Percentiles rank a stretch among this genome's conserved stretches.
Conservation (phyloP, 2,797 vertebrate species). For the Eulemur coronatus region DNA sequence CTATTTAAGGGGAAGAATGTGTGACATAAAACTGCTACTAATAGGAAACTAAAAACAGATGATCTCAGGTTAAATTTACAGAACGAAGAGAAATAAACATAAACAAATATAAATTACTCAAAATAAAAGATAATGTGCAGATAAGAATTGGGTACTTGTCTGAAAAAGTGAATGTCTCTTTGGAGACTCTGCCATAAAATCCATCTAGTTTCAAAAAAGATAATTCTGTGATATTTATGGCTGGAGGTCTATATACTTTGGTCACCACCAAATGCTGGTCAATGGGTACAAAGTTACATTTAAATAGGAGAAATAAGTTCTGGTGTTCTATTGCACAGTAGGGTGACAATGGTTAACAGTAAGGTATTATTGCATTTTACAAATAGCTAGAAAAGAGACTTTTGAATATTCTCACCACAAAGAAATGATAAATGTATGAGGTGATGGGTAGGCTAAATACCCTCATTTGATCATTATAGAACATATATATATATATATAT, state of each 20-base stretch:
- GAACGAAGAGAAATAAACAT: not conserved
- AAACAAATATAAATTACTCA: constrained; percentile 43
- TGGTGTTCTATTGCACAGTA: not conserved
- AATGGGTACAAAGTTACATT: not conserved
- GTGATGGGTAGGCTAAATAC: not conserved
- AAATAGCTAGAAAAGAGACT: not conserved
- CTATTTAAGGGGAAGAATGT: not conserved
- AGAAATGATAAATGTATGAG: not conserved
- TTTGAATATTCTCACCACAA: not conserved
- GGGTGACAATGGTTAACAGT: not conserved
- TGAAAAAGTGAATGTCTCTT: constrained; percentile 1
- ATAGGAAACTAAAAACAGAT: not conserved
- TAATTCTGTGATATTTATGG: constrained; percentile 48
- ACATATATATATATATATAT: not conserved
- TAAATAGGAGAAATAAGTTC: not conserved
- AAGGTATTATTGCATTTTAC: not conserved
- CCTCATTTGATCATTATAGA: not conserved
- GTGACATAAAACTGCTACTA: constrained; percentile 21
- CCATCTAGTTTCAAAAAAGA: constrained; percentile 12
- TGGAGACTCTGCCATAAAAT: constrained; percentile 36
- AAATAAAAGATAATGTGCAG: constrained; percentile 26
- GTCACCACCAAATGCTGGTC: not conserved
- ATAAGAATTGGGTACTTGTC: not conserved
- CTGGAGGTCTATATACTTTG: not conserved
- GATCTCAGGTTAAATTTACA: constrained; percentile 15